Base-by-base conservation (phyloP, 2,113 vertebrate species). In the Pygathrix nemaeus region DNA sequence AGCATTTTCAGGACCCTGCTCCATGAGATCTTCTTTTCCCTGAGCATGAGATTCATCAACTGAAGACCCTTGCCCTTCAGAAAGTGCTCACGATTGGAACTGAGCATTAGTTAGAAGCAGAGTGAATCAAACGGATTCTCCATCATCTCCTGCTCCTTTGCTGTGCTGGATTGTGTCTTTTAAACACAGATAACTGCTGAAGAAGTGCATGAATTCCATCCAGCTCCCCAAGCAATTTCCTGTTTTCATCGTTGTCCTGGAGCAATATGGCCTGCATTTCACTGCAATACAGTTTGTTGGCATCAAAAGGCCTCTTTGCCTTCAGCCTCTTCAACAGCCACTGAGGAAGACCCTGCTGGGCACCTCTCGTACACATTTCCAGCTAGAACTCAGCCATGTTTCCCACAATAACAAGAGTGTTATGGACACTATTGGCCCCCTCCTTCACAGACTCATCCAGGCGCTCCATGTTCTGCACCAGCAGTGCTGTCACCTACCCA, bases 271-370 rank as follows among this genome's bases (percentile, higher is more conserved):
- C 99, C 98, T 99, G 99, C 97, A 99, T 99, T 98, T 99, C 99
- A 23, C 99, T 99, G 99, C 99, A 99, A 98, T 99, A 99, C 93
- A 99, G 99, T 98, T 99, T 99, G 99, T 99, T 99, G 98, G 99
- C 99, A 97, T 99, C 99, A 91, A 99, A 99, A 20, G 99, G 99
- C 99, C 99, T 99, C 99, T 99, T 99, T n/a, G 99, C 99, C 99
- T 99, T 64, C 27, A 64, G 27, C 12, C 61, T 64, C 61, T 30
- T 64, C 61, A 64, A 64, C 27, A 64, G 61, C 61, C 61, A 30
- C 61, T 30, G 27, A 27, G 27, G 61, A 64, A 64, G 20, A 64
- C 61, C 61, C 61, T 64, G 61, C 61, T 64, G 27, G 12, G 27
- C 61, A 64, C 27, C 61, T 30, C 30, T 64, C 13, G 27, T 14